Conservation (phyloP, 2,888 invertebrate genomes). For the Polydrusus pterygomalis region DNA sequence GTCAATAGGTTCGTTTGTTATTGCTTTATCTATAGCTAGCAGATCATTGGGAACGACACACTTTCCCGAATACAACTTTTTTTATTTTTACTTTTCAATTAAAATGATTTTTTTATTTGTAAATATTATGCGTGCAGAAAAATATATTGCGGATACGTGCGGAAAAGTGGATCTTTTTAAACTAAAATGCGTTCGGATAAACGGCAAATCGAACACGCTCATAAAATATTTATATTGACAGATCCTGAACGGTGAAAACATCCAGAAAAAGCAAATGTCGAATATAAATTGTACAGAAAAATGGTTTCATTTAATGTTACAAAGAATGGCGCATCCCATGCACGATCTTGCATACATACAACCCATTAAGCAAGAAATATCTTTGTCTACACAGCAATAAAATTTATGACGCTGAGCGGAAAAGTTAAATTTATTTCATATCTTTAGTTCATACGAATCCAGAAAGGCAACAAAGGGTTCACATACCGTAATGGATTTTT, state of each 20-base stretch:
- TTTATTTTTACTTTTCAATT: too few relatives aligned
- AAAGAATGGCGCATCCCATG: slow-evolving; percentile 2
- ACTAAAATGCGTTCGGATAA: too few relatives aligned
- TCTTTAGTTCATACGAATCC: not conserved
- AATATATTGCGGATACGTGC: too few relatives aligned
- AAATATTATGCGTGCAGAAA: too few relatives aligned
- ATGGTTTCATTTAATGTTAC: not conserved
- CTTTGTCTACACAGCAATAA: slow-evolving; percentile 16
- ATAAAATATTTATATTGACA: too few relatives aligned
- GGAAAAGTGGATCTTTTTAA: too few relatives aligned
- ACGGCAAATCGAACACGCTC: too few relatives aligned
- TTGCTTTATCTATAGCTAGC: too few relatives aligned
- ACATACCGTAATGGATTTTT: not conserved
- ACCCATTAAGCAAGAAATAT: slow-evolving; percentile 15
- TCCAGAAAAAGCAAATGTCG: not conserved
- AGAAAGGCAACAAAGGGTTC: slow-evolving; percentile 18
- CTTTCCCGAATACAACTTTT: too few relatives aligned
- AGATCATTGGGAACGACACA: too few relatives aligned
- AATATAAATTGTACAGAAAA: not conserved
- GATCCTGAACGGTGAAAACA: not conserved
- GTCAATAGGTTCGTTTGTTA: too few relatives aligned
- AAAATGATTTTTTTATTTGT: too few relatives aligned
- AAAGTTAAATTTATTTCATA: slow-evolving; percentile 11
- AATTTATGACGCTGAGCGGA: slow-evolving; percentile 5
- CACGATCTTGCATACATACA: slow-evolving; percentile 8